Base-by-base conservation (phyloP, 2,797 vertebrate species). In the Martes flavigula region DNA sequence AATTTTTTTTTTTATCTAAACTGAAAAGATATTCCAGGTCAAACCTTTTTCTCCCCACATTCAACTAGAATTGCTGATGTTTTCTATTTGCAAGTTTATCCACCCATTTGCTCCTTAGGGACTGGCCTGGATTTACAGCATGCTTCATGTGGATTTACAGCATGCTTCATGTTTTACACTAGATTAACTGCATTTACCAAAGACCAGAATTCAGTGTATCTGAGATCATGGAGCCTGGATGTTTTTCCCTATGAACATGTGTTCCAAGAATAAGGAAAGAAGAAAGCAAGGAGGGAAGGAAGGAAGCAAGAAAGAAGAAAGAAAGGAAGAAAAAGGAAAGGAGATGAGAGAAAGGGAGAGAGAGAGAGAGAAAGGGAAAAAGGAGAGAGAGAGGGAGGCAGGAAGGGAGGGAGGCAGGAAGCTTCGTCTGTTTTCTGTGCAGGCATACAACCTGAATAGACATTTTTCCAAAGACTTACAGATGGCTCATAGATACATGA, bases 221-320 rank as follows among this genome's bases (percentile, higher is more conserved):
- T 62, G 79, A 90, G 35, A n/a, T 62, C 46, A 70, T 83, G 86
- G 23, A 46, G 14, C 10, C 30, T 62, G 7, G 27, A 54, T 60
- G 13, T 12, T 91, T 56, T 90, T 88, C 11, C 35, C 15, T 5
- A 64, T 73, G 30, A 72, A 93, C 7, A 3, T 38, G 66, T 68
- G 13, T 68, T 21, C 15, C 20, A 27, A 23, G 25, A 70, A 75
- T 35, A 64, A 73, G 9, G 11, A 48, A 46, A 40, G 7, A 40
- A 27, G 23, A 7, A 25, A 25, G 12, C 7, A 14, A n/a, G 10
- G 23, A 11, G 6, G 21, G 5, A 40, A 6, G 21, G 18, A 40
- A 11, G 21, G 17, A 38, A 4, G 7, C 1, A 8, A 5, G n/a
- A 2, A 3, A 23, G n/a, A 20, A 11, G 1, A 5, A 13, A 0